phyloP scores from a whole-genome alignment of 2,888 invertebrate species.

The Drosophila monieri region DNA sequence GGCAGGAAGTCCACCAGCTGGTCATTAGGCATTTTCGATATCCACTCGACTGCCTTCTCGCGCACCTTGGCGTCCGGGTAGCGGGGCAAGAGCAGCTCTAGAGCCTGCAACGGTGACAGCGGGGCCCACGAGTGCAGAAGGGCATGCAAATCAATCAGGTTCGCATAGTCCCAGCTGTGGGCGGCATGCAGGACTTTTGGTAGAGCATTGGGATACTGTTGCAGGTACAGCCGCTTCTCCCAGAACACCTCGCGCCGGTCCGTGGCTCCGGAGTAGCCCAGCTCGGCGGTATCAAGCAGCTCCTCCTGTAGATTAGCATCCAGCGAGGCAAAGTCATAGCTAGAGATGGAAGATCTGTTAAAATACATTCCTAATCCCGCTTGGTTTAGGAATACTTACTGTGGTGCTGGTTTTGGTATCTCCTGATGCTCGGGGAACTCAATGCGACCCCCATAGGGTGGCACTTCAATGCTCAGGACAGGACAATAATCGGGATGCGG shows the following conservation, averaged over 20 bases:
- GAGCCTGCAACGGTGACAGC: constrained; percentile 93
- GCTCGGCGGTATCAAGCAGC: constrained; percentile 83
- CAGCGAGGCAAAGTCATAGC: constrained; percentile 89
- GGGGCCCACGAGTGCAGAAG: constrained; percentile 95
- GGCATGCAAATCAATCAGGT: constrained; percentile 93
- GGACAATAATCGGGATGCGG: constrained; percentile 90
- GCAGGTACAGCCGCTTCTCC: constrained; percentile 96
- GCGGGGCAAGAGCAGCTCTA: constrained; percentile 96
- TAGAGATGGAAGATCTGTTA: constrained; percentile 3
- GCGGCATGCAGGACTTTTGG: constrained; percentile 94
- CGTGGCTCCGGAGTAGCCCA: constrained; percentile 83
- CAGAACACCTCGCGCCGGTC: constrained; percentile 90
- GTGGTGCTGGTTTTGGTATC: constrained; percentile 84
- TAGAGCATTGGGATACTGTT: constrained; percentile 92
- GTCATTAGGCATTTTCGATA: constrained; percentile 92
- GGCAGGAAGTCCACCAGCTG: constrained; percentile 96
- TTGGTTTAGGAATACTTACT: constrained; percentile 58
- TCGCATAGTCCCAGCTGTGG: constrained; percentile 95
- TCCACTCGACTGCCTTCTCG: constrained; percentile 92
- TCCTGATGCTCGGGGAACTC: constrained; percentile 86
- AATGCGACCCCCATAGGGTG: constrained; percentile 88
- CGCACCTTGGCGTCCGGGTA: constrained; percentile 97
- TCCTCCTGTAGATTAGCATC: constrained; percentile 88
- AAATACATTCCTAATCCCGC: not conserved
- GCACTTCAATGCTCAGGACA: constrained; percentile 87